These are phyloP conservation scores for Rhabdophis nuchalis DNA, from an alignment of 2,797 vertebrate species.

Conservation along the genomic window DNA sequence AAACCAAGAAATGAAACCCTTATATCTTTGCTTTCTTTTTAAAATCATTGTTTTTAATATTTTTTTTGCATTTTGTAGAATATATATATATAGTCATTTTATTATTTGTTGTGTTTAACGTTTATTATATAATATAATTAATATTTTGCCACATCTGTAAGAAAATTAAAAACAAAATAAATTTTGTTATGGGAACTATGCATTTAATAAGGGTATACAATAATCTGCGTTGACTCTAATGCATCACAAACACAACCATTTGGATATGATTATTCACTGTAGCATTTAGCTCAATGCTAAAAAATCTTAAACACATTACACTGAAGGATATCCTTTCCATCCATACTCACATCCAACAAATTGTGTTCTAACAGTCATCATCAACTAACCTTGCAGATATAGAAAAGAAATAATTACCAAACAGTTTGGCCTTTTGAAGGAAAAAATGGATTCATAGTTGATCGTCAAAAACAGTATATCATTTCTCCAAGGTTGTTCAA, in stretches of 20 bases:
- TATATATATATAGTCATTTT: not conserved
- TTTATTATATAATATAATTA: not conserved
- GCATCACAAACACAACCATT: not conserved
- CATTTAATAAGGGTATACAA: not conserved
- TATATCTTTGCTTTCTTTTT: not conserved
- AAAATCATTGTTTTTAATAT: not conserved
- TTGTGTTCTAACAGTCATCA: not conserved
- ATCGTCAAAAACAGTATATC: not conserved
- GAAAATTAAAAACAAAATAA: not conserved
- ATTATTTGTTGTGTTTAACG: not conserved
- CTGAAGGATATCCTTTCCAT: not conserved
- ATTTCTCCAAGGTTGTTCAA: not conserved
- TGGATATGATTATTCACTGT: not conserved
- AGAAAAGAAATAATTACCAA: not conserved
- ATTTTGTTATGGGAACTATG: not conserved
- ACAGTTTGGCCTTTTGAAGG: not conserved
- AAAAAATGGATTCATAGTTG: not conserved
- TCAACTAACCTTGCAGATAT: not conserved
- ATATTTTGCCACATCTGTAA: not conserved
- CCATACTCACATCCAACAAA: not conserved
- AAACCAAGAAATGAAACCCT: not conserved
- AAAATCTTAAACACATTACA: not conserved
- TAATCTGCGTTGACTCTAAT: not conserved
- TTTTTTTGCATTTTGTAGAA: not conserved
- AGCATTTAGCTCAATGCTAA: not conserved